Percentiles rank a stretch among this genome's conserved stretches.
phyloP scores from a whole-genome alignment of 2,888 invertebrate species.

The Sarcophaga carnaria region DNA sequence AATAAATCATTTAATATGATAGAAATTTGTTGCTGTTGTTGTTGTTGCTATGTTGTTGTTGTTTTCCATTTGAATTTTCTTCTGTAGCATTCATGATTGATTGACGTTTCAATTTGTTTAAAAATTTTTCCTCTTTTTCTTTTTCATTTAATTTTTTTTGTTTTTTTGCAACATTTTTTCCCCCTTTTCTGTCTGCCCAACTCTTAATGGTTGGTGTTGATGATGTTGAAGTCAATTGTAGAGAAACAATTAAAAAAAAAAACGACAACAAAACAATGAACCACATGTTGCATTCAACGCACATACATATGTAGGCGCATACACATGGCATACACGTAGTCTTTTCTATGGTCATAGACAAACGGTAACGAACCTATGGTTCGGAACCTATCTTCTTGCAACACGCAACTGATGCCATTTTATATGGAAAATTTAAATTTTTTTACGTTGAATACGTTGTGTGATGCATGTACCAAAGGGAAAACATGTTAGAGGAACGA shows the following conservation, averaged over 20 bases:
- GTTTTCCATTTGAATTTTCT: conserved; percentile 23
- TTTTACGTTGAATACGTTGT: background rate
- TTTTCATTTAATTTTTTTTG: background rate
- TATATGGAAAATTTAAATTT: background rate
- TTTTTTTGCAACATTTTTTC: background rate
- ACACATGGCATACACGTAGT: background rate
- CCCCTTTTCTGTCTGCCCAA: background rate
- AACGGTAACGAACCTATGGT: background rate
- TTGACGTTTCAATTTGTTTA: conserved; percentile 62
- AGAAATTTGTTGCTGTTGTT: conserved; percentile 18
- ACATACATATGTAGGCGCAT: background rate
- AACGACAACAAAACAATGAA: conserved; percentile 16
- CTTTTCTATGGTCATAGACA: background rate
- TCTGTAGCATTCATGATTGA: conserved; percentile 60
- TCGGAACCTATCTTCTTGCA: conserved; percentile 6
- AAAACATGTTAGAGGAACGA: no score
- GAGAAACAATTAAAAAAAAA: conserved; percentile 45
- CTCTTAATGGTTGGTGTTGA: conserved; percentile 12
- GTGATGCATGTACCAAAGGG: no score
- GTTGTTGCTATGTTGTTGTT: conserved; percentile 10
- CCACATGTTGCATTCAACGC: conserved; percentile 32
- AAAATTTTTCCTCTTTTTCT: background rate
- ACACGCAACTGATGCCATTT: conserved; percentile 36
- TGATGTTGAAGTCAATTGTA: conserved; percentile 53
- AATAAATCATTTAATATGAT: conserved; percentile 57